These are phyloP conservation scores for Todiramphus chloris DNA, from an alignment of 2,113 vertebrate genomes.

Conservation along the genomic window DNA sequence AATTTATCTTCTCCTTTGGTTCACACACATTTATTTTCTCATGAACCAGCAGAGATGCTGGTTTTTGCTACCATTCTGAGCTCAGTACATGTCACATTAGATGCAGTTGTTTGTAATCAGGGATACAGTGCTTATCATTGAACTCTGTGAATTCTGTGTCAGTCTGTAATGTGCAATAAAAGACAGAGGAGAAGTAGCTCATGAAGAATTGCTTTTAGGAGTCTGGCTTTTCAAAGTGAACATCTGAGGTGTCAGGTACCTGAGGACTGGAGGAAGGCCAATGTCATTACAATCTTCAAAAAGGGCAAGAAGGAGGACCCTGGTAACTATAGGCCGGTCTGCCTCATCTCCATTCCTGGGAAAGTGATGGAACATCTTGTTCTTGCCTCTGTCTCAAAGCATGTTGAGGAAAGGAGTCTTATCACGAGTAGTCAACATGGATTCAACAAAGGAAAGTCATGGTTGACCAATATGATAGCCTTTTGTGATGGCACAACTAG, in stretches of 20 bases:
- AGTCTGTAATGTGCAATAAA: neutral
- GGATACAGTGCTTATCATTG: neutral
- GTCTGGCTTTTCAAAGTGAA: neutral
- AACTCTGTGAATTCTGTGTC: neutral
- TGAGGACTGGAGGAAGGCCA: too few species aligned
- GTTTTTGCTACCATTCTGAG: neutral
- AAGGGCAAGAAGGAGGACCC: too few species aligned
- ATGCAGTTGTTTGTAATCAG: neutral
- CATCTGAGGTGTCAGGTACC: neutral
- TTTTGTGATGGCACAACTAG: too few species aligned
- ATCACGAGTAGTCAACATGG: too few species aligned
- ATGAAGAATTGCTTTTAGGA: neutral
- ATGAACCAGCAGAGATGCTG: neutral
- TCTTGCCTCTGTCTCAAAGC: too few species aligned
- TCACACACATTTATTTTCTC: neutral
- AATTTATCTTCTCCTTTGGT: neutral
- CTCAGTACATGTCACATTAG: accelerated
- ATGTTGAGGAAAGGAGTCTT: too few species aligned
- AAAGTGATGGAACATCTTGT: too few species aligned
- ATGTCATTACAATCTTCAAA: too few species aligned
- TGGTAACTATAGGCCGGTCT: too few species aligned
- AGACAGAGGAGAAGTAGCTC: neutral
- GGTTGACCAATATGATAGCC: too few species aligned
- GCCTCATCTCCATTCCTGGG: too few species aligned
- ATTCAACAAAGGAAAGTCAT: too few species aligned